Evolutionary conservation across 2,113 vertebrate species (phyloP).

Genomic region (Cathartes aura): DNA sequence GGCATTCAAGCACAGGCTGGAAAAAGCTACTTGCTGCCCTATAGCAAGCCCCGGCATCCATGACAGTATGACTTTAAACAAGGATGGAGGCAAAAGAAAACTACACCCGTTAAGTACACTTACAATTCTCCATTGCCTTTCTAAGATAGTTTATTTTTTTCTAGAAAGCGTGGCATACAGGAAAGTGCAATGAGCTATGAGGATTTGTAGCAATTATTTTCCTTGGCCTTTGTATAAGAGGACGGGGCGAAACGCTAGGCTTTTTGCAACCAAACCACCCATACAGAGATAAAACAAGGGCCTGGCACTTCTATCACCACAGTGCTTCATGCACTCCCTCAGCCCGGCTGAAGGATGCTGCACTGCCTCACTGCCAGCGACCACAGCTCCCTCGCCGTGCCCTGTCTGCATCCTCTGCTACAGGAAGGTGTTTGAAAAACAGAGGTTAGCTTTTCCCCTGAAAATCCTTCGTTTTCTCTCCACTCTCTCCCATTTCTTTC

Average conservation of each 20-base stretch:
- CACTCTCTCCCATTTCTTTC: background rate
- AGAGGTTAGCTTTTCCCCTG: background rate
- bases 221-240: background rate
- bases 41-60: background rate
- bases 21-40: background rate
- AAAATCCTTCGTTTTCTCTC: background rate
- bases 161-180: background rate
- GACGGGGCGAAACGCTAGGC: rapidly evolving
- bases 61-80: background rate
- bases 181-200: background rate
- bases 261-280: background rate
- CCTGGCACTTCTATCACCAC: background rate
- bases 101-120: background rate
- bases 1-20: background rate
- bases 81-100: background rate
- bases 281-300: background rate
- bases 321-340: rapidly evolving
- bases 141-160: background rate
- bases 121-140: background rate
- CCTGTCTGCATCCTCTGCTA: background rate
- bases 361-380: background rate
- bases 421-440: background rate
- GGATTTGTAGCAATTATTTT: background rate
- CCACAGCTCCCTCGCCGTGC: rapidly evolving
- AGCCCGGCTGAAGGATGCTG: background rate